These are phyloP conservation scores for Melanaphis sacchari DNA, from an alignment of 1,140 invertebrate species.

Conservation along the genomic window DNA sequence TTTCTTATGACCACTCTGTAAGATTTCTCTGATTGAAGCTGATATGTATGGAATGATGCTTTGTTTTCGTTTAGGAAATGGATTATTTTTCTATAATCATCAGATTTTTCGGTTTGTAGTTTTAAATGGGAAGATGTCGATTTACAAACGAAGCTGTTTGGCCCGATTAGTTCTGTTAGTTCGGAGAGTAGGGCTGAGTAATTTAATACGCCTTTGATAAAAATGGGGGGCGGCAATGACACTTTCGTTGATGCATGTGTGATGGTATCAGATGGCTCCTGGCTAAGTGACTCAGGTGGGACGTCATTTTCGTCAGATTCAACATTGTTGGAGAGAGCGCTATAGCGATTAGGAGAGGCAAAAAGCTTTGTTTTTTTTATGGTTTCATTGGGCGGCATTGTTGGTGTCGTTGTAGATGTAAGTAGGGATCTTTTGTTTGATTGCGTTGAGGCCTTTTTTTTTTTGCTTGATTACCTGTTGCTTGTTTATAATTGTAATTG, in stretches of 20 bases:
- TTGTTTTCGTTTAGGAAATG: background rate
- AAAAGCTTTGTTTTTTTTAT: no score
- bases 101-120: background rate
- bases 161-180: background rate
- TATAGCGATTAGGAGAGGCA: no score
- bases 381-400: no score
- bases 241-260: background rate
- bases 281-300: no score
- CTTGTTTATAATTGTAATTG: background rate
- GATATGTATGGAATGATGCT: background rate
- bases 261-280: background rate
- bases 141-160: background rate
- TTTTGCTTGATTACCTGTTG: background rate
- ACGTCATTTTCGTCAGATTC: no score
- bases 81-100: background rate
- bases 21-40: slow-evolving; percentile 41
- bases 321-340: no score
- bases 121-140: background rate
- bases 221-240: background rate
- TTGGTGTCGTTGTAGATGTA: no score
- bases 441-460: no score
- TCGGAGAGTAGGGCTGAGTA: background rate
- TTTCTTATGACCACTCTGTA: slow-evolving; percentile 39
- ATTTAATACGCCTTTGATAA: background rate
- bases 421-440: no score